phyloP scores from a whole-genome alignment of 2,797 vertebrate species.

The Spinibarbus caldwelli region DNA sequence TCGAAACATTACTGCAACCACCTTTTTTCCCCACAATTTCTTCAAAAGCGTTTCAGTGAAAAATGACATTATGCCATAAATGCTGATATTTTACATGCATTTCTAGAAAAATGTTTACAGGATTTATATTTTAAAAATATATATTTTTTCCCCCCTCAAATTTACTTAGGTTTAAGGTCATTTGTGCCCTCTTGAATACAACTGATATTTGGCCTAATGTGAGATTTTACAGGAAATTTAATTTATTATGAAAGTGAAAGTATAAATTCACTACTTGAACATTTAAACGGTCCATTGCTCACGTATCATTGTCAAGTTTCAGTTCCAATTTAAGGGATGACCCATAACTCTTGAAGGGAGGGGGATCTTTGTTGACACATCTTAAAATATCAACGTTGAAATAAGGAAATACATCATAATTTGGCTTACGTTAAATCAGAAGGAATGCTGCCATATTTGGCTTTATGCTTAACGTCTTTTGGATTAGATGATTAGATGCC shows the following conservation, averaged over 20 bases:
- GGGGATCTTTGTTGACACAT: background rate
- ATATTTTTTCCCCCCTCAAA: background rate
- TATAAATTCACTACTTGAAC: background rate
- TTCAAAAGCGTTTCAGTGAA: background rate
- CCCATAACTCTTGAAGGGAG: background rate
- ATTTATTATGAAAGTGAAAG: background rate
- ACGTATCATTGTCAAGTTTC: background rate
- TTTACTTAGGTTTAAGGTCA: background rate
- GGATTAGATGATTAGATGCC: background rate
- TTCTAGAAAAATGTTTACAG: background rate
- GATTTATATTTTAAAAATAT: background rate
- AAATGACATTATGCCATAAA: background rate
- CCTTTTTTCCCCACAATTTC: background rate
- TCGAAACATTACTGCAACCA: background rate
- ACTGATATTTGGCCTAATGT: background rate
- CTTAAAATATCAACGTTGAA: background rate
- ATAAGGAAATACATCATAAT: background rate
- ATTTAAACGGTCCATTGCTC: background rate
- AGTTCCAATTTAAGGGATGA: background rate
- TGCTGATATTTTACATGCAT: background rate
- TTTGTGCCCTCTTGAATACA: background rate
- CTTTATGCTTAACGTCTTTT: background rate
- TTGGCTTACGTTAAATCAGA: background rate
- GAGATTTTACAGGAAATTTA: background rate
- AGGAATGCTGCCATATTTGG: background rate